phyloP scores from a whole-genome alignment of 53 echinoderm and acorn worm genomes.

The Antedon mediterranea region DNA sequence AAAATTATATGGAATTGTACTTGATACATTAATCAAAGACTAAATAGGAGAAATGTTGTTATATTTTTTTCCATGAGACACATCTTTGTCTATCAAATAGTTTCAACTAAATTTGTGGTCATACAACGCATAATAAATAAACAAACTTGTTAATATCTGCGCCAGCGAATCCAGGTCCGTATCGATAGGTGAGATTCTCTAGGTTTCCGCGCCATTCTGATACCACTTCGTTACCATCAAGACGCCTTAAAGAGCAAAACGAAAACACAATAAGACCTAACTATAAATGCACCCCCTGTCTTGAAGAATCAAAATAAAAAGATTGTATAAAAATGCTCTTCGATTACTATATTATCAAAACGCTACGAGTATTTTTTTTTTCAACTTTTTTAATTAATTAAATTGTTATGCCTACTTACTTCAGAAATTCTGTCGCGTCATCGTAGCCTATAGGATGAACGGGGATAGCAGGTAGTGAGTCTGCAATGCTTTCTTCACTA shows the following conservation, averaged over 20 bases:
- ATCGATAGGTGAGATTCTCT: slow-evolving; percentile 30
- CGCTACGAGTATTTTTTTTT: background rate
- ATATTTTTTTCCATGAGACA: too few species aligned
- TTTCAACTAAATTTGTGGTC: background rate
- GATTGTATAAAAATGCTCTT: background rate
- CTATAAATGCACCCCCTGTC: too few species aligned
- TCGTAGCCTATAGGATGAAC: slow-evolving; percentile 84
- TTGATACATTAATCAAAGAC: too few species aligned
- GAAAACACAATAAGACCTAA: background rate
- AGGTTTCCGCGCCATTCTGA: slow-evolving; percentile 49
- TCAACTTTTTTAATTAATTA: background rate
- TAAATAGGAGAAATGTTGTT: too few species aligned
- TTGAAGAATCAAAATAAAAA: background rate
- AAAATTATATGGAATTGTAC: too few species aligned
- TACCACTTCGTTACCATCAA: slow-evolving; percentile 32
- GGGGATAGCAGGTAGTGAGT: slow-evolving; percentile 56
- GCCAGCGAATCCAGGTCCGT: slow-evolving; percentile 75
- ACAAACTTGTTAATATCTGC: slow-evolving; percentile 16
- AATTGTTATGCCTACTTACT: slow-evolving; percentile 12
- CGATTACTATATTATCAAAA: background rate
- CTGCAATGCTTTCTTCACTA: slow-evolving; percentile 4
- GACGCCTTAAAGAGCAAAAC: slow-evolving; percentile 6
- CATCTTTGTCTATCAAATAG: background rate
- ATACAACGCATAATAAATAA: too few species aligned
- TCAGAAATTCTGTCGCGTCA: slow-evolving; percentile 53